phyloP scores from a whole-genome alignment of 2,888 invertebrate species.

The Troglohyphantes excavatus region DNA sequence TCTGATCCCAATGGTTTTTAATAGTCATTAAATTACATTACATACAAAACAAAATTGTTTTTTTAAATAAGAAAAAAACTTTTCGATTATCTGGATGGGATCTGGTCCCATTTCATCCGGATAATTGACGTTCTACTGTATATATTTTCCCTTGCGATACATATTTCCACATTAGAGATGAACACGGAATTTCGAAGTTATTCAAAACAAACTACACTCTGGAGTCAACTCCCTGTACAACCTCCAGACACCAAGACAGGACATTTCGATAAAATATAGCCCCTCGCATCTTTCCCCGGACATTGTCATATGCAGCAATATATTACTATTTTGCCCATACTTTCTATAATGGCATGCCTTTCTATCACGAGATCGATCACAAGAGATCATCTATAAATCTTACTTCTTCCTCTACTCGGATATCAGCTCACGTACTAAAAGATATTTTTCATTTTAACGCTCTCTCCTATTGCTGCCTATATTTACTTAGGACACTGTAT shows the following conservation, averaged over 20 bases:
- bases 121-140: no score
- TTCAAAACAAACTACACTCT: neutral
- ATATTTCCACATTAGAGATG: no score
- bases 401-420: conserved; percentile 4
- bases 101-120: no score
- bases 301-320: neutral
- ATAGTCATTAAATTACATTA: no score
- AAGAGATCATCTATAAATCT: conserved; percentile 5
- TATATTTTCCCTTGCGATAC: no score
- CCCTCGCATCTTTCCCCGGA: neutral
- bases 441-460: conserved; percentile 8
- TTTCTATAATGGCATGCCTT: conserved; percentile 1
- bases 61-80: no score
- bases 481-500: conserved; percentile 1
- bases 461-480: neutral
- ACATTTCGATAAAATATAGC: neutral
- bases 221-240: neutral
- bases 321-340: neutral
- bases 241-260: neutral
- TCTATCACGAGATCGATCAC: neutral
- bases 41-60: no score
- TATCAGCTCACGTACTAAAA: neutral
- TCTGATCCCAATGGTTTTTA: no score
- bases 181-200: no score
- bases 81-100: no score